Percentiles rank a stretch among this genome's conserved stretches.
Conservation (phyloP, 2,797 vertebrate species). For the Neomorphus geoffroyi region DNA sequence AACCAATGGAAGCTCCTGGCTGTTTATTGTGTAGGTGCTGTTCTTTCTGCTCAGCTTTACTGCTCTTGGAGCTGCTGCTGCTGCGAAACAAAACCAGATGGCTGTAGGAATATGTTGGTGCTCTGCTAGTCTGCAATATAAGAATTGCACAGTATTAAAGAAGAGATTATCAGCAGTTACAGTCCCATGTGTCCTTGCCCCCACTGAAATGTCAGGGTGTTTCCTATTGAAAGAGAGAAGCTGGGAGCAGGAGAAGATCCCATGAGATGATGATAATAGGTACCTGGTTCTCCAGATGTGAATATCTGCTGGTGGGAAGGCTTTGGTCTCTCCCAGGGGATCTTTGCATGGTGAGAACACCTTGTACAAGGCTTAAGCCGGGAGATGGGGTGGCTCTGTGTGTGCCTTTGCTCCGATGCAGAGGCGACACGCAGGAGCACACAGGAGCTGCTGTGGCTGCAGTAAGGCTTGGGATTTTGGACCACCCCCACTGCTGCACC, state of each 20-base stretch:
- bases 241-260: not conserved
- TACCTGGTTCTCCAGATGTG: rapidly evolving
- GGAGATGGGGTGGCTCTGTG: not conserved
- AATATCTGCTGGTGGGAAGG: not conserved
- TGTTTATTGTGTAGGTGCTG: not conserved
- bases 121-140: not conserved
- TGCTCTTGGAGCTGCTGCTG: not conserved
- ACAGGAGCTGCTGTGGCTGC: not conserved
- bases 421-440: not conserved
- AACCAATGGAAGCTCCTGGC: not conserved
- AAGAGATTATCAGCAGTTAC: not conserved
- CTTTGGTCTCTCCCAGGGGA: not conserved
- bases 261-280: not conserved
- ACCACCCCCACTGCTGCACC: rapidly evolving
- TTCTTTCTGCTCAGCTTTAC: not conserved
- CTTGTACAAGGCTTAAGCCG: not conserved
- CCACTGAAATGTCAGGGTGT: not conserved
- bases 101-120: not conserved
- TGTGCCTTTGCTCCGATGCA: rapidly evolving
- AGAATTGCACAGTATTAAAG: not conserved
- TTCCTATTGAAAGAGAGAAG: not conserved
- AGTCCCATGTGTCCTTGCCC: not conserved
- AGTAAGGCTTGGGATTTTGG: not conserved
- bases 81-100: not conserved
- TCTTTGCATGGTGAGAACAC: too few species aligned